These are phyloP conservation scores for Mirza zaza DNA, from an alignment of 2,113 vertebrate species.

Conservation along the genomic window DNA sequence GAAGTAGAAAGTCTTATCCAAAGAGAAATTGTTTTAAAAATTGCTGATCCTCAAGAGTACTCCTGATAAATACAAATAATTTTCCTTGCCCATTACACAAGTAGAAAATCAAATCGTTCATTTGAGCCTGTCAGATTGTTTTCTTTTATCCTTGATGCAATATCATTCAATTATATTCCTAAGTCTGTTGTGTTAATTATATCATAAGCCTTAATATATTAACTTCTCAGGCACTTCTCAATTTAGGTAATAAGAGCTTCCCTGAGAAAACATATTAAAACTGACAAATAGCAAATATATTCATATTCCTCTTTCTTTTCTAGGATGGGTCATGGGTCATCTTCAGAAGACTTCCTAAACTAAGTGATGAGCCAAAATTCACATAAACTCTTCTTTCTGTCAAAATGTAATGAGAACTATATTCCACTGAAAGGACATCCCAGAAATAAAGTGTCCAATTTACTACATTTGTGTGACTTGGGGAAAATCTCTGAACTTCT, in stretches of 20 bases:
- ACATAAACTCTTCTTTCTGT: background rate
- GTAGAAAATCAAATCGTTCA: background rate
- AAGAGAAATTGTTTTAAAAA: constrained; percentile 23
- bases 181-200: background rate
- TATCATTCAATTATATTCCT: background rate
- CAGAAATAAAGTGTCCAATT: background rate
- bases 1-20: background rate
- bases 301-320: background rate
- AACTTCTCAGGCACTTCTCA: background rate
- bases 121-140: background rate
- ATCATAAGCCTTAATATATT: background rate
- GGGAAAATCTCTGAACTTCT: background rate
- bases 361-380: background rate
- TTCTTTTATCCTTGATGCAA: background rate
- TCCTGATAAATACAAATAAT: background rate
- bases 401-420: background rate
- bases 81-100: background rate
- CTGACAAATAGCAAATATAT: background rate
- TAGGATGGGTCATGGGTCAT: background rate
- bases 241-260: background rate
- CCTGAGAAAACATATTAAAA: background rate
- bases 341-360: background rate
- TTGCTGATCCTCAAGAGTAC: background rate
- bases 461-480: background rate
- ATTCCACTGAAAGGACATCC: background rate